phyloP scores from a whole-genome alignment of 2,888 invertebrate genomes.

The Tolmerus cingulatus region DNA sequence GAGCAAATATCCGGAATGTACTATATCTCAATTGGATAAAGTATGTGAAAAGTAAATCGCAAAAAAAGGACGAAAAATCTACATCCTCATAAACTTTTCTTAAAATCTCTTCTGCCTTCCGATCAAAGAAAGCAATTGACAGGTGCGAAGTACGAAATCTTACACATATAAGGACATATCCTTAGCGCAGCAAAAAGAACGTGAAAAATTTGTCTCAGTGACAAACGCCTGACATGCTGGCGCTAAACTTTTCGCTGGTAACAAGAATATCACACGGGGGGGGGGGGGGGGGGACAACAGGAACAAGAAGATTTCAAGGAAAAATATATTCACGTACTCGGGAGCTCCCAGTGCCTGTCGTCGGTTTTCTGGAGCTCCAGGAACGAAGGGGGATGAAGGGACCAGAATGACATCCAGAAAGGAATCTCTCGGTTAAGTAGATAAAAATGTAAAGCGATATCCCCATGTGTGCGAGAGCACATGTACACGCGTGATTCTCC shows the following conservation, averaged over 20 bases:
- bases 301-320: not conserved
- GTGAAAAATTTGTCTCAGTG: not conserved
- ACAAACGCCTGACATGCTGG: slow-evolving; percentile 19
- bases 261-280: not conserved
- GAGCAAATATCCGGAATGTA: not conserved
- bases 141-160: not conserved
- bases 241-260: slow-evolving; percentile 26
- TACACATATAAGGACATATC: not conserved
- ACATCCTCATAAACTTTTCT: not conserved
- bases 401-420: not conserved
- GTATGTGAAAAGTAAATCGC: not conserved
- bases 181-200: not conserved
- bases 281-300: not conserved
- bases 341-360: not conserved
- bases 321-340: not conserved
- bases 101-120: not conserved
- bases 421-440: slow-evolving; percentile 14
- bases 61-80: not conserved
- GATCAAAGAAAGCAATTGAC: slow-evolving; percentile 7
- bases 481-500: not conserved
- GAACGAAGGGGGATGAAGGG: not conserved
- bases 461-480: not conserved
- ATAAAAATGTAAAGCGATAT: slow-evolving; percentile 38
- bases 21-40: not conserved
- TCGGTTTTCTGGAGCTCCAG: not conserved